Base-by-base conservation (phyloP, 2,797 vertebrate species). In the Huso huso region DNA sequence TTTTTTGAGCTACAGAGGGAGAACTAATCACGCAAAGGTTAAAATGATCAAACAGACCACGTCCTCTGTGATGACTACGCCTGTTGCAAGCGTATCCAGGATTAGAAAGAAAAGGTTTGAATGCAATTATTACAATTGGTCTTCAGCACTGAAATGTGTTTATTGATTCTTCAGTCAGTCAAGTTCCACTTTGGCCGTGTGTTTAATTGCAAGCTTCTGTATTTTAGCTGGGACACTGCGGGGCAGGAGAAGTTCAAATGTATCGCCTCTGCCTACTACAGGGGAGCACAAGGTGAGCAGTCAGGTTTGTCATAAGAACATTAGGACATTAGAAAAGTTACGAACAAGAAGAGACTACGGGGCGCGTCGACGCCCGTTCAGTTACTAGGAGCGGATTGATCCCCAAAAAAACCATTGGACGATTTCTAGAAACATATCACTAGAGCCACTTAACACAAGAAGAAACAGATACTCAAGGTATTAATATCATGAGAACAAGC, bases 181-280 rank as follows among this genome's bases (percentile, higher is more conserved):
- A 6, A 49, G 53, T 61, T 6, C 1, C 49, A n/a, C 58, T 51
- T 18, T 72, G 50, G 12, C 48, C 15, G 9, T 58, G 66, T 62
- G 6, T 15, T 23, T 12, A 37, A 37, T 37, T 67, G 37, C 50
- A 49, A 12, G 48, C 11, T 6, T 53, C 6, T 63, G 48, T 12
- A n/a, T 10, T 73, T 62, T 74, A 97, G 95, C 82, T 97, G 95
- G 95, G 95, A 97, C 82, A 97, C 95, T 12, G 95, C 94, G 0
- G 95, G 95, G 12, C 94, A 97, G 78, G 95, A 97, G 74, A 96
- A 95, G 81, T 97, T 97, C 83, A 97, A 96, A 80, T 97, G 94
- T 76, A 94, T 96, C 8, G 90, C 93, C 3, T 93, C 93, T 67
- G 88, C 93, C 50, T 97, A 96, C 80, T 96, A 95, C 83, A 81